Evolutionary conservation across 2,888 invertebrate genomes (phyloP).

Genomic region (Calliphora vomitoria): DNA sequence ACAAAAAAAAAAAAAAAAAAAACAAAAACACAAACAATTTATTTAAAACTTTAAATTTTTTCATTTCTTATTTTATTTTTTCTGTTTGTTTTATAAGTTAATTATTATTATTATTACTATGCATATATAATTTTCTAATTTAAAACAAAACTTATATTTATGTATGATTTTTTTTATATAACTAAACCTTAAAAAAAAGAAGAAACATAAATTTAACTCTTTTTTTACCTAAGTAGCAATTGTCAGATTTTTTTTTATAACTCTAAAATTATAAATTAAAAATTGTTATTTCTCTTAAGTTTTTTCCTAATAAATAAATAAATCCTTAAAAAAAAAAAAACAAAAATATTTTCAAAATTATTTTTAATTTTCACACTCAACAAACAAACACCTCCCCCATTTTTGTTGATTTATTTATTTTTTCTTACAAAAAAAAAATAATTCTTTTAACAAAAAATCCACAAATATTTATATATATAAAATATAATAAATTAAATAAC

Average conservation of each 20-base stretch:
- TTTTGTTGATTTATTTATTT: constrained; percentile 9
- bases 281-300: constrained; percentile 69
- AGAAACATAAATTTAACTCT: constrained; percentile 7
- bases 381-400: no score
- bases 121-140: constrained; percentile 50
- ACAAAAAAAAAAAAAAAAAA: constrained; percentile 28
- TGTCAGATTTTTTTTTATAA: constrained; percentile 54
- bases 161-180: constrained; percentile 53
- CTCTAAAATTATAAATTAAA: constrained; percentile 27
- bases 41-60: background rate
- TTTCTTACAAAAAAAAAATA: background rate
- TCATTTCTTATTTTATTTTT: background rate
- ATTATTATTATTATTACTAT: constrained; percentile 3
- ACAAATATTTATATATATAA: constrained; percentile 53
- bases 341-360: constrained; percentile 42
- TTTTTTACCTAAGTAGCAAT: constrained; percentile 71
- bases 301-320: constrained; percentile 68
- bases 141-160: constrained; percentile 30
- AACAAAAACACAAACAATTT: background rate
- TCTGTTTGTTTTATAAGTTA: constrained; percentile 48
- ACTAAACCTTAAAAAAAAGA: constrained; percentile 15
- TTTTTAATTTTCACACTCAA: constrained; percentile 7
- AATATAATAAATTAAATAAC: constrained; percentile 49
- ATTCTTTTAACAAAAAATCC: constrained; percentile 5
- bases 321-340: constrained; percentile 28